These are phyloP conservation scores for Gallinago undulata DNA, from an alignment of 2,113 vertebrate genomes.

Conservation along the genomic window DNA sequence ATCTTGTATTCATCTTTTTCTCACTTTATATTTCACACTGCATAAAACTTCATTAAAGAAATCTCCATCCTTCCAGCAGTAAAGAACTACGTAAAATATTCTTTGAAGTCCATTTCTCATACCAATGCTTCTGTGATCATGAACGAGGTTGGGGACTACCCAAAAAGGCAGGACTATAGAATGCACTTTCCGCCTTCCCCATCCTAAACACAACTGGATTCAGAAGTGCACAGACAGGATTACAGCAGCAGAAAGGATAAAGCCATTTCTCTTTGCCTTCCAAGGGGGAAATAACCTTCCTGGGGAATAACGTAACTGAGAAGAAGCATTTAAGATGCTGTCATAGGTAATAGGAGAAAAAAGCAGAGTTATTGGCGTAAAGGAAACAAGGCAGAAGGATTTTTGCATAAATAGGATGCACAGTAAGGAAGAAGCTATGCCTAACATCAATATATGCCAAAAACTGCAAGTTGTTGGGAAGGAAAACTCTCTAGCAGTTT, in stretches of 20 bases:
- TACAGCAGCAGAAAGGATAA: background rate
- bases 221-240: background rate
- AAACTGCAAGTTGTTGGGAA: background rate
- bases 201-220: background rate
- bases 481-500: background rate
- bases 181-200: background rate
- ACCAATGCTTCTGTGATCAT: background rate
- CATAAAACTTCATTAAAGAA: background rate
- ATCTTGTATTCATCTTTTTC: background rate
- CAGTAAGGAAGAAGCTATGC: background rate
- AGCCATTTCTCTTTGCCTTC: background rate
- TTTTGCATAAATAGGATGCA: background rate
- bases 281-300: background rate
- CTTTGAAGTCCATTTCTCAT: background rate
- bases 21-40: background rate
- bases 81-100: background rate
- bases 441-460: background rate
- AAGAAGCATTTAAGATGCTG: background rate
- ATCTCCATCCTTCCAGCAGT: background rate
- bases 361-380: background rate
- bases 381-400: background rate
- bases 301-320: background rate
- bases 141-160: background rate
- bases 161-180: background rate
- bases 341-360: background rate